A percentile compares a stretch with the other conserved stretches of the same genome.
phyloP scores from a whole-genome alignment of 2,888 invertebrate species.

The Agrochola circellaris region DNA sequence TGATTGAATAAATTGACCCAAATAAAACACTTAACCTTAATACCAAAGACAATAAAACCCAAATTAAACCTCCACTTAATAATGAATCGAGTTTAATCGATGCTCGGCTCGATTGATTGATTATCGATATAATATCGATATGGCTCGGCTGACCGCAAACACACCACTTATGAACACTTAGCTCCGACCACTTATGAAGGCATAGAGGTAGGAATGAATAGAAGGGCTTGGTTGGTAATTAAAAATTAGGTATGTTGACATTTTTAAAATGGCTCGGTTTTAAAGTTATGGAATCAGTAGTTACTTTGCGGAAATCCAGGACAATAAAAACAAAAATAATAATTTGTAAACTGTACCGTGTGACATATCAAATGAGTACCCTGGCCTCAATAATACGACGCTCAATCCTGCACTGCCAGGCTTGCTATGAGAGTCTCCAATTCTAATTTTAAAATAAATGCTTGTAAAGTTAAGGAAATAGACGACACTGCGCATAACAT shows the following conservation, averaged over 20 bases:
- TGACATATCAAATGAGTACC: no score
- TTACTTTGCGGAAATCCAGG: no score
- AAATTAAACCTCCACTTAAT: constrained; percentile 63
- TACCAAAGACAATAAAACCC: constrained; percentile 62
- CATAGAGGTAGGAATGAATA: constrained; percentile 19
- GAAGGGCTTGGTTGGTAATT: constrained; percentile 14
- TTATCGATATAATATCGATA: constrained; percentile 67
- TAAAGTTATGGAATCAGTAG: no score
- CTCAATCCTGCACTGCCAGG: no score
- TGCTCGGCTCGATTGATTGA: constrained; percentile 65
- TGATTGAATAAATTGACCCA: constrained; percentile 45
- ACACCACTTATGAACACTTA: constrained; percentile 71
- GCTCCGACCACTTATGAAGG: constrained; percentile 59
- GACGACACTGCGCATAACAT: no score
- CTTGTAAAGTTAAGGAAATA: no score
- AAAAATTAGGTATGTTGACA: no score
- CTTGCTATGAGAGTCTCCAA: no score
- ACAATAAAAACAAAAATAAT: no score
- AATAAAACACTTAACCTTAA: constrained; percentile 61
- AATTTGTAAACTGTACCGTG: no score
- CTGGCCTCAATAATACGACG: no score
- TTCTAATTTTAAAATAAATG: no score
- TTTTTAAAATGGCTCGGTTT: background rate
- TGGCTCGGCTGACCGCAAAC: constrained; percentile 66
- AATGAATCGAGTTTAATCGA: constrained; percentile 60